Evolutionary conservation across 2,113 vertebrate genomes (phyloP), one percentile per base, ranked within the genome.

Genomic region (Melospiza melodia): DNA sequence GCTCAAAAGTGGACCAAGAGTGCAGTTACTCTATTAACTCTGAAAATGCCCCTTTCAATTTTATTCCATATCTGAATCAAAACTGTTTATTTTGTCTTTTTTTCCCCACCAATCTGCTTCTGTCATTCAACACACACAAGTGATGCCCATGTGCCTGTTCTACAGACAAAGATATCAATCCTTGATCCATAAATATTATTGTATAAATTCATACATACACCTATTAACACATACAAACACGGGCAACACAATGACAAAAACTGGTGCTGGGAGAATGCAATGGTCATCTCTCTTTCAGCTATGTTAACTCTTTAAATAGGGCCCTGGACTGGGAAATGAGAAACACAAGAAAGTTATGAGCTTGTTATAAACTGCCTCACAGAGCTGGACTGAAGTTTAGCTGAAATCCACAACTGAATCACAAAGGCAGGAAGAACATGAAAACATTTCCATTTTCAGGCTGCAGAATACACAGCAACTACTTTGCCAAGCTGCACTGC

Each of bases 321-420:
- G 10, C 39, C 35, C 8, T 51, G 19, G 30, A 52, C 33, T 58
- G 49, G 66, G 69, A 84, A 91, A 89, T 3, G 11, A 72, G 63
- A 59, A 84, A 78, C 39, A 67, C 15, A 43, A 25, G 19, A 3
- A 22, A 72, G 27, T 33, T 3, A 4, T 0, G 1, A 6, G 7
- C 46, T 23, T 21, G 19, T 19, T 37, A 49, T 37, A 63, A 87
- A 52, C 15, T 35, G 73, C 57, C 41, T 20, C 20, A 35, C 9
- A 68, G 52, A 72, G 52, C 12, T 19, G 20, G 24, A 30, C 88
- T 69, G 58, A 85, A 65, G 28, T 48, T 59, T 15, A 92, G 37
- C 23, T 74, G 35, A 83, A 88, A 66, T 46, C 33, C 12, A 2
- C 22, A 80, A n/a, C 21, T 49, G 46, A 88, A 76, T 66, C 67